phyloP scores from a whole-genome alignment of 2,888 invertebrate genomes.

The Lasioglossum malachurum region DNA sequence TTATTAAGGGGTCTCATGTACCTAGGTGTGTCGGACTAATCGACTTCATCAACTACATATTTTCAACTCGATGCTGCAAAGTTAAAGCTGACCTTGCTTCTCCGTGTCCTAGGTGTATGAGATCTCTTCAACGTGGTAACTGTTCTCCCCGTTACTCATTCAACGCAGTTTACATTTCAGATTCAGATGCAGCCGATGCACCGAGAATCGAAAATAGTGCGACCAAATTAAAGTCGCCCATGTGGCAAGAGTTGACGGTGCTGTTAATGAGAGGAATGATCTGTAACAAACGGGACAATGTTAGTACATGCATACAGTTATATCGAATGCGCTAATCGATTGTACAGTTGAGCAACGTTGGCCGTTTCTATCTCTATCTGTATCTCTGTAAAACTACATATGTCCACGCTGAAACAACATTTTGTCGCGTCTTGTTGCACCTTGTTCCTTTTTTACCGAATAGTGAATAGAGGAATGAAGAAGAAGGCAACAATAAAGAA shows the following conservation, averaged over 20 bases:
- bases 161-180: constrained; percentile 1
- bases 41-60: background rate
- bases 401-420: background rate
- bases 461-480: background rate
- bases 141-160: background rate
- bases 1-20: background rate
- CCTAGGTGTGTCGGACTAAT: background rate
- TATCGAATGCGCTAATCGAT: background rate
- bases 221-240: constrained; percentile 72
- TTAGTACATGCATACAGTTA: constrained; percentile 69
- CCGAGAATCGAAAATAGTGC: background rate
- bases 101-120: background rate
- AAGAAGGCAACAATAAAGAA: background rate
- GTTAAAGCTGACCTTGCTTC: background rate
- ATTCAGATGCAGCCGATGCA: background rate
- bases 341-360: background rate
- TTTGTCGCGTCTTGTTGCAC: background rate
- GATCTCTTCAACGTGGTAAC: background rate
- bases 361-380: too few species aligned
- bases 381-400: background rate
- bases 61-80: background rate
- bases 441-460: background rate
- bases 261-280: constrained; percentile 85
- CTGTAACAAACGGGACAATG: constrained; percentile 84
- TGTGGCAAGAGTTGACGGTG: constrained; percentile 84